phyloP scores from a whole-genome alignment of 2,888 invertebrate genomes.

The Anthophora plumipes region DNA sequence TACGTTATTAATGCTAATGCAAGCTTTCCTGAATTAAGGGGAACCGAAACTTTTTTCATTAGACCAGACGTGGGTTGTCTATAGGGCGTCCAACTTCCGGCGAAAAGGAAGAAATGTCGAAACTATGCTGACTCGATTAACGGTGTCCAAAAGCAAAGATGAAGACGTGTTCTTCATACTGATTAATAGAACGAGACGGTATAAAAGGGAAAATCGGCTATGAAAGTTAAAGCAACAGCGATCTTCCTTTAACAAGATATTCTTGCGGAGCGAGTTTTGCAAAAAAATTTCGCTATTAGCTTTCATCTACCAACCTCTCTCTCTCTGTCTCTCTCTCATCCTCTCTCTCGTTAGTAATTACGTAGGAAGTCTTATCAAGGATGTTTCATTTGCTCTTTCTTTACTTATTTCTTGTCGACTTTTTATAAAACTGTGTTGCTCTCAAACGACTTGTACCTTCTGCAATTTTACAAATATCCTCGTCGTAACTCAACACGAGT shows the following conservation, averaged over 20 bases:
- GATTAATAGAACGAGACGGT: background rate
- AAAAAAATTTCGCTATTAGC: background rate
- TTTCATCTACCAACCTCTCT: too few relatives aligned
- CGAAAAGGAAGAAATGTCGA: background rate
- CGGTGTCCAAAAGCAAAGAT: slow-evolving; percentile 4
- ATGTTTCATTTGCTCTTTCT: background rate
- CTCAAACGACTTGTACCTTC: too few relatives aligned
- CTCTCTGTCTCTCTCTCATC: too few relatives aligned
- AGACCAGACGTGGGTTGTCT: slow-evolving; percentile 14
- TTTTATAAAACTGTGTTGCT: too few relatives aligned
- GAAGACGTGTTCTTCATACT: slow-evolving; percentile 5
- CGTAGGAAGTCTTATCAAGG: too few relatives aligned
- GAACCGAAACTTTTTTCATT: slow-evolving; percentile 51
- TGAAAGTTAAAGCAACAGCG: background rate
- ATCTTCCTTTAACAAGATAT: background rate
- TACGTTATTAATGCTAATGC: slow-evolving; percentile 35
- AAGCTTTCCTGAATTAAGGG: slow-evolving; percentile 6
- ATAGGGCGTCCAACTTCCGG: slow-evolving; percentile 5
- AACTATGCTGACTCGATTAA: slow-evolving; percentile 38
- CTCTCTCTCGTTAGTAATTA: too few relatives aligned
- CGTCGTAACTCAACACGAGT: too few relatives aligned
- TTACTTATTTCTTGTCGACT: background rate
- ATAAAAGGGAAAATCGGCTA: background rate
- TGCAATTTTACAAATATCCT: too few relatives aligned
- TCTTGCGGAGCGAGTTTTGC: background rate